phyloP scores from a whole-genome alignment of 2,113 vertebrate genomes.

The Pseudois nayaur region DNA sequence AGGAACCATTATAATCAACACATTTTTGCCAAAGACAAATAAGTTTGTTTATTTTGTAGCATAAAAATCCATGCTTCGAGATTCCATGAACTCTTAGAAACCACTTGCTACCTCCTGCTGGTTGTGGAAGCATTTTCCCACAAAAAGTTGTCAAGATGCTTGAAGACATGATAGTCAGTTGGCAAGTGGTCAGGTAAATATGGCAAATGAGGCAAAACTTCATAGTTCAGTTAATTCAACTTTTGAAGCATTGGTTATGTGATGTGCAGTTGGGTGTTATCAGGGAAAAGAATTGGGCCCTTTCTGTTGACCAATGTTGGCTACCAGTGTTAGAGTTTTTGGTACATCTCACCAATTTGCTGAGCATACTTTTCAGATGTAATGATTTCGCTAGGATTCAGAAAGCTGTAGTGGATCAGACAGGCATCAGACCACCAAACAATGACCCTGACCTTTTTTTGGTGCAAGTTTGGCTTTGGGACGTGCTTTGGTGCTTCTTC shows the following conservation, averaged over 20 bases:
- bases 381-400: neutral
- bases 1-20: neutral
- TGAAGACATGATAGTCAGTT: neutral
- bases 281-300: neutral
- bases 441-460: neutral
- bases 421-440: neutral
- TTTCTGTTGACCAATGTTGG: neutral
- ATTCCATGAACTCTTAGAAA: neutral
- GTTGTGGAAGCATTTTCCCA: neutral
- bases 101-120: neutral
- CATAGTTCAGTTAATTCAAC: neutral
- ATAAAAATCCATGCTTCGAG: neutral
- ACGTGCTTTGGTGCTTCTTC: neutral
- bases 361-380: neutral
- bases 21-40: neutral
- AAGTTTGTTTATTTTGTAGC: neutral
- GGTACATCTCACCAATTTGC: neutral
- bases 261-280: neutral
- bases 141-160: neutral
- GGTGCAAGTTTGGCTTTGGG: neutral
- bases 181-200: neutral
- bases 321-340: neutral
- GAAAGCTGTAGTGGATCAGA: neutral
- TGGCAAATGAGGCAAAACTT: neutral
- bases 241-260: neutral